Conservation (phyloP, 1,140 invertebrate genomes). For the Temnothorax nylanderi region DNA sequence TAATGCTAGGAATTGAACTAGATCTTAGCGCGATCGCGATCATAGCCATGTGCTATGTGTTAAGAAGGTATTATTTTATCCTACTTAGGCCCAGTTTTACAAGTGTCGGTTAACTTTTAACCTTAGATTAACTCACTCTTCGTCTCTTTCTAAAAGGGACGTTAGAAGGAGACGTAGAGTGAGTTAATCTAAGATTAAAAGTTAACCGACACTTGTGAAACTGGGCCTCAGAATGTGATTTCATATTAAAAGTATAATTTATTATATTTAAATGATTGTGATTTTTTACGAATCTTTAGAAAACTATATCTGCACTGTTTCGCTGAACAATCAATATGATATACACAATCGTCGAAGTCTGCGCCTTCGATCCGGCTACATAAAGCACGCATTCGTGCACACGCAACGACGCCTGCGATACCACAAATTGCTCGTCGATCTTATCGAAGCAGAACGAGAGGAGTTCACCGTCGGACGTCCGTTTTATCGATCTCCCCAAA, state of each 20-base stretch:
- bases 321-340: neutral
- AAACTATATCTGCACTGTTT: neutral
- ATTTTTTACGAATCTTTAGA: neutral
- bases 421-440: constrained; percentile 44
- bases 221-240: no score
- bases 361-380: neutral
- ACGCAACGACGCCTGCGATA: constrained; percentile 2
- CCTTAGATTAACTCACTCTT: no score
- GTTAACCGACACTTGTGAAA: no score
- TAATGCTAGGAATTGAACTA: neutral
- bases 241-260: neutral
- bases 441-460: constrained; percentile 52
- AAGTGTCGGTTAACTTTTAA: no score
- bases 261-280: neutral
- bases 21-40: neutral
- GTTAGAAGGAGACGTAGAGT: no score
- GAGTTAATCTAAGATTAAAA: no score
- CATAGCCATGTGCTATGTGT: no score
- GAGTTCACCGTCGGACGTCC: constrained; percentile 26
- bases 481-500: constrained; percentile 36
- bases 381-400: neutral
- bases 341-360: neutral
- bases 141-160: no score
- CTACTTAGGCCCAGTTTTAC: neutral
- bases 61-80: neutral